Conservation (phyloP, 2,888 invertebrate genomes). For the Chromoteleia sp. region DNA sequence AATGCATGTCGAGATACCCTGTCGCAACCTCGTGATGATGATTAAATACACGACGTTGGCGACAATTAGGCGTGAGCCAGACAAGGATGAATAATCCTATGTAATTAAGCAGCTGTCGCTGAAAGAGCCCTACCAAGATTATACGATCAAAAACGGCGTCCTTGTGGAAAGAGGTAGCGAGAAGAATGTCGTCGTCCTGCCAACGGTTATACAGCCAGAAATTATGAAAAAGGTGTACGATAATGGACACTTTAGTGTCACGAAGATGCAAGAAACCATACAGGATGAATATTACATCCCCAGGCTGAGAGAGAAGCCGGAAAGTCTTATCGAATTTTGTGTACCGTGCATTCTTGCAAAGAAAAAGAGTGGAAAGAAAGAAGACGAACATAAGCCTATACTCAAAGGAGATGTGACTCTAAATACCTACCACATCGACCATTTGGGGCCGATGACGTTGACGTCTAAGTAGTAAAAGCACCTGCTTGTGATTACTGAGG, state of each 20-base stretch:
- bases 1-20: too few species aligned
- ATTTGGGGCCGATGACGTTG: slow-evolving; percentile 43
- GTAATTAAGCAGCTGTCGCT: background rate
- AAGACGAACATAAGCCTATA: slow-evolving; percentile 34
- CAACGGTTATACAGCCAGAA: slow-evolving; percentile 37
- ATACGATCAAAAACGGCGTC: slow-evolving; percentile 30
- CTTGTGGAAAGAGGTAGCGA: slow-evolving; percentile 28
- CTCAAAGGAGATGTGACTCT: slow-evolving; percentile 50
- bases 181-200: slow-evolving; percentile 40
- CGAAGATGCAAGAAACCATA: slow-evolving; percentile 51
- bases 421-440: slow-evolving; percentile 56
- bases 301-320: slow-evolving; percentile 49
- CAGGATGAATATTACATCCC: slow-evolving; percentile 51
- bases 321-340: slow-evolving; percentile 36
- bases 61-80: slow-evolving; percentile 39
- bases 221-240: slow-evolving; percentile 41
- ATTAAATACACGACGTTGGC: slow-evolving; percentile 37
- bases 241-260: slow-evolving; percentile 59
- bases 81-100: background rate
- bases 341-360: slow-evolving; percentile 30
- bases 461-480: slow-evolving; percentile 52
- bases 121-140: slow-evolving; percentile 40
- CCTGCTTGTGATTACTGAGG: slow-evolving; percentile 47
- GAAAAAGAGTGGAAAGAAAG: slow-evolving; percentile 30
- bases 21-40: too few species aligned